Percentiles rank a stretch among this genome's conserved stretches.
Conservation (phyloP, 2,113 vertebrate species). For the Melanerpes aurifrons region DNA sequence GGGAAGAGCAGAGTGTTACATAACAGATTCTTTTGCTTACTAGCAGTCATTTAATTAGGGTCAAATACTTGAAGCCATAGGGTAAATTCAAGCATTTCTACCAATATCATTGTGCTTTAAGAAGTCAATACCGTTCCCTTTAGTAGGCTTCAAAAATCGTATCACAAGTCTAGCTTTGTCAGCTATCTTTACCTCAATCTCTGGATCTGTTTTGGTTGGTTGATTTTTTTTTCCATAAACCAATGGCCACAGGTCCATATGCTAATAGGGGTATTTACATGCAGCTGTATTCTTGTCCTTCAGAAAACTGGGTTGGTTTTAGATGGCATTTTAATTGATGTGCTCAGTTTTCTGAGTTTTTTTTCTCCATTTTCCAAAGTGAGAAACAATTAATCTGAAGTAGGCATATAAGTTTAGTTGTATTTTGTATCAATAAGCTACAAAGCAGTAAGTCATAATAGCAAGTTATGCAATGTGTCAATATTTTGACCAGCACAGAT, state of each 20-base stretch:
- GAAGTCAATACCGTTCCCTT: neutral
- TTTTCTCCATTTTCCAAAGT: neutral
- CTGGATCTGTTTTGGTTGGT: neutral
- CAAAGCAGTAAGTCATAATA: neutral
- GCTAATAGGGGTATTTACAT: fast-evolving
- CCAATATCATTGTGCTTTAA: neutral
- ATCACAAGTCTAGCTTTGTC: neutral
- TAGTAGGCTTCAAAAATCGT: neutral
- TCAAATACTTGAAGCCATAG: neutral
- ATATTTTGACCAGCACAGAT: neutral
- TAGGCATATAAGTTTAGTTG: neutral
- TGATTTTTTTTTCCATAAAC: neutral
- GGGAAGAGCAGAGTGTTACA: neutral
- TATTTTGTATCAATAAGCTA: neutral
- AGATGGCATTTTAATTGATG: neutral
- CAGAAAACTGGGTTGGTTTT: neutral
- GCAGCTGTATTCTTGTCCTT: neutral
- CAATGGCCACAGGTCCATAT: neutral
- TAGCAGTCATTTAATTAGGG: neutral
- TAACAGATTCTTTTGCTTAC: neutral
- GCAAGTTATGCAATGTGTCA: neutral
- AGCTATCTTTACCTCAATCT: neutral
- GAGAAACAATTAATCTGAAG: neutral
- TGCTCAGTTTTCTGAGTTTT: neutral
- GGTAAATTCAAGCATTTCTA: neutral